Evolutionary conservation across 2,113 vertebrate genomes (phyloP).

Genomic region (Paracanthobrama guichenoti): DNA sequence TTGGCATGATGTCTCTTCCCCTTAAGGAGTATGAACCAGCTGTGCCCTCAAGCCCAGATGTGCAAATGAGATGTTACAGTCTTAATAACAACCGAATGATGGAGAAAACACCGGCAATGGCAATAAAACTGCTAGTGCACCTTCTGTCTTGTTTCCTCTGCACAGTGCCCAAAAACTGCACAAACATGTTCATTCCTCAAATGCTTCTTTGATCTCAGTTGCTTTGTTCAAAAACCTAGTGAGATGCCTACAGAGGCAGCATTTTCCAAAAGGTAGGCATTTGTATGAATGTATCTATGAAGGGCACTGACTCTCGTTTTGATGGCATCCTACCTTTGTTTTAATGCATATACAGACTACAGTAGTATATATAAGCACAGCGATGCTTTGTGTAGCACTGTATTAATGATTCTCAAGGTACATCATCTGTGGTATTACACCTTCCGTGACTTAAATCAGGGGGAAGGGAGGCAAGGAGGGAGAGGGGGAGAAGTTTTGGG

Average conservation of each 20-base stretch:
- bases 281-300: not conserved
- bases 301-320: not conserved
- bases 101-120: not conserved
- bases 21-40: conserved; percentile 31
- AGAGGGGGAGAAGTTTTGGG: too few relatives aligned
- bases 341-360: not conserved
- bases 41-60: conserved; percentile 10
- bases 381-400: not conserved
- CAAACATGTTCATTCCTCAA: not conserved
- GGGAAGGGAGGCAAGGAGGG: too few relatives aligned
- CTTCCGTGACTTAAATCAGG: too few relatives aligned
- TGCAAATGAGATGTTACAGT: conserved; percentile 15
- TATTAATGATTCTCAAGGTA: not conserved
- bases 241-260: not conserved
- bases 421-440: too few relatives aligned
- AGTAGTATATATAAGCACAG: not conserved
- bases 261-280: not conserved
- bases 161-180: not conserved
- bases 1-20: conserved; percentile 20
- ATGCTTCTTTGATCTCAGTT: not conserved
- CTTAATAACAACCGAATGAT: conserved; percentile 10
- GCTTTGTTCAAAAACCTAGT: not conserved
- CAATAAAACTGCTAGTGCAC: conserved; percentile 3
- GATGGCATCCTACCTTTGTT: not conserved
- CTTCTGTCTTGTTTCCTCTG: not conserved